Base-by-base conservation (phyloP, 2,797 vertebrate genomes). In the Sarcoramphus papa region DNA sequence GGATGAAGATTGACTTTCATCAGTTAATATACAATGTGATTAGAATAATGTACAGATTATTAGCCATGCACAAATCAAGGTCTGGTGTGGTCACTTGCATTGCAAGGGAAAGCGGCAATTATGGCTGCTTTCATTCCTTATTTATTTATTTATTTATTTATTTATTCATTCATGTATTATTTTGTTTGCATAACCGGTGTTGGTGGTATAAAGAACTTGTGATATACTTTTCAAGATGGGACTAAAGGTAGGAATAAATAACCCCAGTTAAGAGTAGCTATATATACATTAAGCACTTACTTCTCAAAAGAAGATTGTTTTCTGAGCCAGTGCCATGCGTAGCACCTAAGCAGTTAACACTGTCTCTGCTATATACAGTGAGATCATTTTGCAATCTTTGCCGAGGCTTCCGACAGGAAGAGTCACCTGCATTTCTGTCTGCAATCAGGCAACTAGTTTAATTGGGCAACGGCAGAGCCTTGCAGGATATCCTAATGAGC, bases 401-500 rank as follows among this genome's bases (percentile, higher is more conserved):
- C 30, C 4, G 30, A 87, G 57, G 54, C 45, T 83, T 85, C 67
- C 92, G 60, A 57, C 33, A 85, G 64, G 6, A 64, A 74, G 15
- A 86, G 51, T 91, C 84, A 85, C 84, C 60, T 85, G 22, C 27
- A 82, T 95, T 91, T 94, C 88, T 94, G 45, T n/a, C 64, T 90
- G 37, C 84, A 90, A 88, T 94, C 88, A 88, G 75, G 45, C 5
- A 9, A 31, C 64, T 35, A n/a, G 21, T 82, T 94, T 96, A 95
- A 95, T 68, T 93, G 89, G 95, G 45, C 81, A 93, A 30, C 57
- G 64, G 67, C 85, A 84, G 50, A 92, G 51, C 53, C 78, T 91
- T 91, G 59, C 60, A 77, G 88, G 53, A 72, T 85, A 54, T 54
- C 72, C n/a, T 95, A 96, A 96, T 93, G 88, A 96, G 67, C 63